These are phyloP conservation scores for Leptodactylus fallax DNA, from an alignment of 2,797 vertebrate species.

Conservation along the genomic window DNA sequence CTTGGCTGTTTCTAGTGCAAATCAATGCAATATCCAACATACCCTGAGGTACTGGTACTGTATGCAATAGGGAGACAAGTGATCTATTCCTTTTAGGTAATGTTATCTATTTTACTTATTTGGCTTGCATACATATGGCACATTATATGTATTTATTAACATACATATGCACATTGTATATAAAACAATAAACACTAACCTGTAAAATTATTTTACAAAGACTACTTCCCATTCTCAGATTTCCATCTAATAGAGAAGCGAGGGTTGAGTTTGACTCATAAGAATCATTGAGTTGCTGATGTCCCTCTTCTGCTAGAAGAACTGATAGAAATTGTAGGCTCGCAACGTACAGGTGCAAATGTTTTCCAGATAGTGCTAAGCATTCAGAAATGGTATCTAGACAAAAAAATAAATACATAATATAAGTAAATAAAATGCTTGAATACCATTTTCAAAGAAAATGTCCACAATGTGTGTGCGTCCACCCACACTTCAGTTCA, in stretches of 20 bases:
- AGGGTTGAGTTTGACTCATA: conserved; percentile 65
- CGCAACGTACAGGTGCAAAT: conserved; percentile 75
- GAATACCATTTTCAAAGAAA: too few relatives aligned
- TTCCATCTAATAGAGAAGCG: conserved; percentile 76
- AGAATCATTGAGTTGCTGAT: conserved; percentile 67
- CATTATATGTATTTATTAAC: not conserved
- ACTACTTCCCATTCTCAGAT: conserved; percentile 72
- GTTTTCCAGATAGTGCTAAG: conserved; percentile 69
- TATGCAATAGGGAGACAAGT: not conserved
- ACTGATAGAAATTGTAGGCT: conserved; percentile 86
- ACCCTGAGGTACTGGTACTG: not conserved
- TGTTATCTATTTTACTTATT: not conserved
- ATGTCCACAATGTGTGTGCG: not conserved
- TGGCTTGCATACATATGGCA: not conserved
- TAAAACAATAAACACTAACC: conserved; percentile 74
- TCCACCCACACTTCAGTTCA: too few relatives aligned
- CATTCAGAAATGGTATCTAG: conserved; percentile 84
- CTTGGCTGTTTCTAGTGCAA: not conserved
- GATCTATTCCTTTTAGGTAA: not conserved
- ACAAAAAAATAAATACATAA: conserved; percentile 50
- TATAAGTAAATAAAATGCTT: not conserved
- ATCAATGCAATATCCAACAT: not conserved
- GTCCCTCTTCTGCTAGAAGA: conserved; percentile 85
- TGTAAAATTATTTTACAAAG: conserved; percentile 87
- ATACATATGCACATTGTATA: not conserved